phyloP scores from a whole-genome alignment of 2,113 vertebrate genomes.

The Emydura subglobosa region DNA sequence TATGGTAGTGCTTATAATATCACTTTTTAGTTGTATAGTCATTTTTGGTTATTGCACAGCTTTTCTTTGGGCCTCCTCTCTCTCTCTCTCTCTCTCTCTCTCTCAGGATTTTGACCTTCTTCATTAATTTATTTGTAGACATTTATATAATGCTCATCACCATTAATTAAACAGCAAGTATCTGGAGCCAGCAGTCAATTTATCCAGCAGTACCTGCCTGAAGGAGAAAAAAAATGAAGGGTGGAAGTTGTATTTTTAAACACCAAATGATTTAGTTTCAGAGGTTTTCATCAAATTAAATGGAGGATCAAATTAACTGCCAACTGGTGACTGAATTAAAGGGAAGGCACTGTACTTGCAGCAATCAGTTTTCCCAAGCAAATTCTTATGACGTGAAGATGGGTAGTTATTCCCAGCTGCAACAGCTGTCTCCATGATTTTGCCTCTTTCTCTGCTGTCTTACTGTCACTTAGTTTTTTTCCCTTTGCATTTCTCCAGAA shows the following conservation, averaged over 20 bases:
- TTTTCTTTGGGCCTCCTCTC: neutral
- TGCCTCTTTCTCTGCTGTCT: constrained; percentile 21
- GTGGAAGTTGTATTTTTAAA: constrained; percentile 47
- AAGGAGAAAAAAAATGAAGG: constrained; percentile 26
- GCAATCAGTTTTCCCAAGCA: constrained; percentile 29
- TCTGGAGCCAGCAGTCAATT: constrained; percentile 55
- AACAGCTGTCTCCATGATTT: constrained; percentile 55
- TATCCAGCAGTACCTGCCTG: constrained; percentile 30
- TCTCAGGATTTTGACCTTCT: neutral
- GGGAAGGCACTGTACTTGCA: constrained; percentile 6
- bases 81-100: neutral
- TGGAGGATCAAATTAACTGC: constrained; percentile 60
- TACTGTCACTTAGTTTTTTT: neutral
- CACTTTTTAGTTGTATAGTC: neutral
- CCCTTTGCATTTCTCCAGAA: neutral
- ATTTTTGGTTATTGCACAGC: neutral
- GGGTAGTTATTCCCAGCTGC: constrained; percentile 36
- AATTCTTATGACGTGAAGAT: constrained; percentile 47
- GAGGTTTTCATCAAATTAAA: constrained; percentile 68
- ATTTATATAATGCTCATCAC: constrained; percentile 37
- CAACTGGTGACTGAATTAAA: constrained; percentile 57
- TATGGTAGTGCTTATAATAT: neutral
- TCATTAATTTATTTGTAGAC: constrained; percentile 40
- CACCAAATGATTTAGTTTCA: constrained; percentile 53
- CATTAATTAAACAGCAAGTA: constrained; percentile 47